Evolutionary conservation across 2,797 vertebrate species (phyloP), one percentile per base, ranked within the genome.

Genomic region (Chaunax sp.): DNA sequence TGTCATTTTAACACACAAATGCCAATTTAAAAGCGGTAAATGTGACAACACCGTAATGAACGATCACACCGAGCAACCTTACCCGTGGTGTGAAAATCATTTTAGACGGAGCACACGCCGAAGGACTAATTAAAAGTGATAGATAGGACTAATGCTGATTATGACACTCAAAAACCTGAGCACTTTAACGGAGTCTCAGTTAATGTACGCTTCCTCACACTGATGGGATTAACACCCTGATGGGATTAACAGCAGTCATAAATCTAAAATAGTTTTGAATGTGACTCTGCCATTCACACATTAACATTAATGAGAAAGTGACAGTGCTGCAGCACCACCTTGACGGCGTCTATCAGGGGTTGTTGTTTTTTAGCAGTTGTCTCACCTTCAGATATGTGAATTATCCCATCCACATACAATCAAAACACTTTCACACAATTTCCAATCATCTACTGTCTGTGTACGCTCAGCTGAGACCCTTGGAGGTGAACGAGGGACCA

Each of bases 91-190:
- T 61, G 77, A 69, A 76, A 82, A 78, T 81, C 56, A 78, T 80
- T 85, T 81, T 56, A 64, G 61, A 55, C n/a, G n/a, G n/a, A n/a
- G n/a, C n/a, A 58, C 62, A 72, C n/a, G 38, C 40, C 46, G 18
- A 52, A 78, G 76, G 65, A 80, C 88, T 90, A 84, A 91, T 87
- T 89, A 89, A 89, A 83, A 77, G 67, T 87, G 85, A 91, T 78
- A 83, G 77, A 90, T 84, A 81, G 75, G 77, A 73, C 80, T 70
- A 76, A 86, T 78, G 61, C 73, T 71, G 82, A 86, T 80, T 85
- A 64, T 83, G 78, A 87, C 78, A 76, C 71, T 78, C 60, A 73
- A 66, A 79, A 82, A 80, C 46, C 67, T 45, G 65, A 64, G 46
- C 75, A 72, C 73, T 60, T 69, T 72, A 64, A 76, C 40, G 12